Base-by-base conservation (phyloP, 2,113 vertebrate species). In the Synodontis membranacea region DNA sequence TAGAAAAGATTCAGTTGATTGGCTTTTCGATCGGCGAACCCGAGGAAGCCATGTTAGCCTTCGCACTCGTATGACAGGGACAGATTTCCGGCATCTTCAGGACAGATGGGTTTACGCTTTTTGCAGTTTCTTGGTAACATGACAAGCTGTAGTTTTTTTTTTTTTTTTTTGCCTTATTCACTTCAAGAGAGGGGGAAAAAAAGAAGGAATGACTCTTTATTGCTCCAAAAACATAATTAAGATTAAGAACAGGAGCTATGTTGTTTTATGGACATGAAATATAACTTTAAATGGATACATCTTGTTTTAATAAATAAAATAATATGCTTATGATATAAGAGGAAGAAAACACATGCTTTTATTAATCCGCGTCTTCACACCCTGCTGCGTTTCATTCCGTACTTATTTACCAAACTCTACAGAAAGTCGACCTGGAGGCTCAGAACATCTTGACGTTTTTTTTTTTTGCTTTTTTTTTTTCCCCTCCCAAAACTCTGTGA, bases 401-500 rank as follows among this genome's bases (percentile, higher is more conserved):
- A 42, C 19, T 70, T 70, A 70, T 68, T 68, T 68, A 68, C 34
- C 7, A 10, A 39, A 31, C n/a, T 34, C 14, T 66, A 70, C 10
- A n/a, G 42, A 68, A 37, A 74, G 34, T 39, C 15, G 11, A 84
- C 14, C 42, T 52, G 44, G 46, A 68, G 60, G n/a, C 46, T 62
- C 31, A 28, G 31, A 37, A 80, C 10, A 21, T 48, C 72, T 28
- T 50, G 48, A 79, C 60, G 39, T 42, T 1, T 4, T 39, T 46
- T 44, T 74, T 15, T 21, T 4, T 4, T 44, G 42, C 14, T 25
- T 25, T 25, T 25, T 64, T 4, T 31, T 64, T 58, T 5, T 52
- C 15, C 28, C 42, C 11, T 31, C 60, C 44, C 39, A 23, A 79
- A 80, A 87, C 44, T 15, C n/a, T 60, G 9, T 70, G 81, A 86